Conservation (phyloP, 2,113 vertebrate genomes). For the Hassar affinis region DNA sequence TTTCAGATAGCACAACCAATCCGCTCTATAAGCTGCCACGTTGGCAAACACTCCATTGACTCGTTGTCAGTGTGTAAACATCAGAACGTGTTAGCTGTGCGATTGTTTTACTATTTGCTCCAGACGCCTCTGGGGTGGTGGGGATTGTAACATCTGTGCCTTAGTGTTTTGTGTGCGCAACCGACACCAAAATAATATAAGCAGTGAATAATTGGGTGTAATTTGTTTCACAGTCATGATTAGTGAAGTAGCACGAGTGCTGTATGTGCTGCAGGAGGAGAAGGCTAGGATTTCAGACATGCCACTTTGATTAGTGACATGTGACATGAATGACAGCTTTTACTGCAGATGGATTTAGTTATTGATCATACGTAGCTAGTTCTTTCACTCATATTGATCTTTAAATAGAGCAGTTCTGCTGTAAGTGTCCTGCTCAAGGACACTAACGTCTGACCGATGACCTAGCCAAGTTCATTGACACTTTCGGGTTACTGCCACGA, state of each 20-base stretch:
- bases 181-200: not conserved
- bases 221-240: not conserved
- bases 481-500: not conserved
- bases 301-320: not conserved
- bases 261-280: not conserved
- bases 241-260: not conserved
- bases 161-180: not conserved
- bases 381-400: slow-evolving; percentile 5
- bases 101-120: not conserved
- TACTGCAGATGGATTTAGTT: not conserved
- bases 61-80: slow-evolving; percentile 41
- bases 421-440: not conserved
- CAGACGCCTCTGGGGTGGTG: slow-evolving; percentile 19
- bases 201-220: not conserved
- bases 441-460: not conserved
- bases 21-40: slow-evolving; percentile 1
- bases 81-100: slow-evolving; percentile 2
- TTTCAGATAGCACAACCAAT: slow-evolving; percentile 30
- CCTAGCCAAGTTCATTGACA: not conserved
- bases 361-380: not conserved
- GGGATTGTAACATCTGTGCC: slow-evolving; percentile 14
- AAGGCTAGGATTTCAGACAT: not conserved
- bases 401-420: not conserved
- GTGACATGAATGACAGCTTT: not conserved
- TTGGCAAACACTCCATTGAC: slow-evolving; percentile 14